These are phyloP conservation scores for Drosophila arizonae DNA, from an alignment of 1,140 invertebrate species.

Conservation along the genomic window DNA sequence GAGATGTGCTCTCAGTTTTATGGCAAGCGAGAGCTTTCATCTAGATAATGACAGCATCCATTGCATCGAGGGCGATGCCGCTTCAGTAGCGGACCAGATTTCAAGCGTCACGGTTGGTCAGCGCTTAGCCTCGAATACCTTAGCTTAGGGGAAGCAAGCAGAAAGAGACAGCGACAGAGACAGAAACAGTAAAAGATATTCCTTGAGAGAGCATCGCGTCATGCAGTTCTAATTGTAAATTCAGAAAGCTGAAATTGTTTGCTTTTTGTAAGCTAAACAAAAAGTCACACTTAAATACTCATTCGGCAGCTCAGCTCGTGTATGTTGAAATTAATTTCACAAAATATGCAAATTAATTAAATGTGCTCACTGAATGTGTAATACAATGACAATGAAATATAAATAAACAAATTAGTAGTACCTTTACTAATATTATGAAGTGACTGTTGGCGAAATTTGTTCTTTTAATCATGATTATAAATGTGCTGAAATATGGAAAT, in stretches of 20 bases:
- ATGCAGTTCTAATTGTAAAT: slow-evolving; percentile 9
- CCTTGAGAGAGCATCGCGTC: slow-evolving; percentile 8
- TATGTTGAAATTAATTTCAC: background rate
- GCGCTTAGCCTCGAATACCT: slow-evolving; percentile 11
- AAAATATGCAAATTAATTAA: background rate
- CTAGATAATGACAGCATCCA: slow-evolving; percentile 28
- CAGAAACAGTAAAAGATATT: background rate
- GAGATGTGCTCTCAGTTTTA: slow-evolving; percentile 37
- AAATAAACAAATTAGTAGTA: too few relatives aligned
- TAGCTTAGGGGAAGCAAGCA: background rate
- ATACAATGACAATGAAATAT: too few relatives aligned
- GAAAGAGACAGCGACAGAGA: too few relatives aligned
- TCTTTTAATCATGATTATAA: too few relatives aligned
- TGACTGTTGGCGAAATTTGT: too few relatives aligned
- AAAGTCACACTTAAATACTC: background rate
- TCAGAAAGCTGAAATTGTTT: slow-evolving; percentile 10
- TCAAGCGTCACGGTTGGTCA: slow-evolving; percentile 69
- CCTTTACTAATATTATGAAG: too few relatives aligned
- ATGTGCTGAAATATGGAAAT: too few relatives aligned
- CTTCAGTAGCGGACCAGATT: slow-evolving; percentile 75
- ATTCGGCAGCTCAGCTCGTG: background rate
- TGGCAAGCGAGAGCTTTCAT: slow-evolving; percentile 66
- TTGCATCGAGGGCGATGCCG: slow-evolving; percentile 32
- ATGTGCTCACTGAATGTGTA: too few relatives aligned
- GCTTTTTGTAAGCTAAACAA: slow-evolving; percentile 1